Evolutionary conservation across 1,140 invertebrate genomes (phyloP).

Genomic region (Leucophenga varia): DNA sequence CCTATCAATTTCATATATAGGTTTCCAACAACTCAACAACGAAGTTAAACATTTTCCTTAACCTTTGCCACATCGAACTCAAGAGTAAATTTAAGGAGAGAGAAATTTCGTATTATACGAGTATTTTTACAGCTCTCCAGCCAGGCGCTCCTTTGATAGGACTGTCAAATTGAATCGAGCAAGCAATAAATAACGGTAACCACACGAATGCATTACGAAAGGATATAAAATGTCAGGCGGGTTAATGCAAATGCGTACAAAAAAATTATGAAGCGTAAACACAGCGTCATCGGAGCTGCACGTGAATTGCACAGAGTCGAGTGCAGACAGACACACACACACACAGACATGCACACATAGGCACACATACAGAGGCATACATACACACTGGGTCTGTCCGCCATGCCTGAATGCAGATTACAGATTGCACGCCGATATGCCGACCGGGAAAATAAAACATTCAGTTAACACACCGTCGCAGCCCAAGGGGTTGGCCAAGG

Average conservation of each 20-base stretch:
- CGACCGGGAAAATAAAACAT: conserved; percentile 14
- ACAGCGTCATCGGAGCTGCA: conserved; percentile 16
- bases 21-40: too few species aligned
- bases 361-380: conserved; percentile 5
- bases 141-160: too few species aligned
- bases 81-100: too few species aligned
- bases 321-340: neutral
- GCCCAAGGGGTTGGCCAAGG: conserved; percentile 11
- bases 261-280: conserved; percentile 38
- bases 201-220: conserved; percentile 12
- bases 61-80: too few species aligned
- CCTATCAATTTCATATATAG: too few species aligned
- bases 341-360: conserved; percentile 9
- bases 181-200: conserved; percentile 28
- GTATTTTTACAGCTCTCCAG: too few species aligned
- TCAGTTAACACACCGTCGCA: conserved; percentile 22
- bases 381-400: neutral
- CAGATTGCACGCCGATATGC: conserved; percentile 41
- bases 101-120: too few species aligned
- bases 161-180: conserved; percentile 15
- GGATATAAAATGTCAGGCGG: conserved; percentile 16
- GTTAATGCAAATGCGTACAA: conserved; percentile 29
- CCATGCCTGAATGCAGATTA: conserved; percentile 35
- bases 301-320: conserved; percentile 11
- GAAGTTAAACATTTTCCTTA: too few species aligned